Conservation (phyloP, 2,888 invertebrate genomes). For the Belgica antarctica region DNA sequence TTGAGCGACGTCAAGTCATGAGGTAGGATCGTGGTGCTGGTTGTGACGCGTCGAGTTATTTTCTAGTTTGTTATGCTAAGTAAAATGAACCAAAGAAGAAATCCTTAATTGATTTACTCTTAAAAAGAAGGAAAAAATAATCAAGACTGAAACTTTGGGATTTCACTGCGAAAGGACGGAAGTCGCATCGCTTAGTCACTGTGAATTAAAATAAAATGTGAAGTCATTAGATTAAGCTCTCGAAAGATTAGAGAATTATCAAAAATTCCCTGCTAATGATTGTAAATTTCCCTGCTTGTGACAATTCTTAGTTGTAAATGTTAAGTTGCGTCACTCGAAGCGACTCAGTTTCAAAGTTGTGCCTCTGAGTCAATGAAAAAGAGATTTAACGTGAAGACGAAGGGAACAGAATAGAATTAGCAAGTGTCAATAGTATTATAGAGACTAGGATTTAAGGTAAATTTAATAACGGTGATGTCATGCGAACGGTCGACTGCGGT, state of each 20-base stretch:
- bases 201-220: background rate
- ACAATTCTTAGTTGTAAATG: background rate
- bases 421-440: background rate
- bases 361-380: background rate
- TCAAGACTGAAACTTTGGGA: constrained; percentile 21
- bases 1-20: constrained; percentile 10
- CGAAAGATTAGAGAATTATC: background rate
- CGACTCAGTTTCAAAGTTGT: background rate
- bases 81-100: background rate
- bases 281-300: constrained; percentile 15
- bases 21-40: constrained; percentile 14
- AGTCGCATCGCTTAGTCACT: background rate
- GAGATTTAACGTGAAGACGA: background rate
- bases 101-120: too few relatives aligned
- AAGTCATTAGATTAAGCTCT: background rate
- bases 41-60: constrained; percentile 5
- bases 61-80: too few relatives aligned
- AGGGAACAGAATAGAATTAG: background rate
- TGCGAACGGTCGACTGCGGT: too few relatives aligned
- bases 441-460: background rate
- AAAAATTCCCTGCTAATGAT: background rate
- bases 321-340: background rate
- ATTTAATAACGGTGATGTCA: background rate
- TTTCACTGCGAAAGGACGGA: background rate
- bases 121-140: background rate